Conservation (phyloP, 2,888 invertebrate species). For the Pycnomerus fuliginosus region DNA sequence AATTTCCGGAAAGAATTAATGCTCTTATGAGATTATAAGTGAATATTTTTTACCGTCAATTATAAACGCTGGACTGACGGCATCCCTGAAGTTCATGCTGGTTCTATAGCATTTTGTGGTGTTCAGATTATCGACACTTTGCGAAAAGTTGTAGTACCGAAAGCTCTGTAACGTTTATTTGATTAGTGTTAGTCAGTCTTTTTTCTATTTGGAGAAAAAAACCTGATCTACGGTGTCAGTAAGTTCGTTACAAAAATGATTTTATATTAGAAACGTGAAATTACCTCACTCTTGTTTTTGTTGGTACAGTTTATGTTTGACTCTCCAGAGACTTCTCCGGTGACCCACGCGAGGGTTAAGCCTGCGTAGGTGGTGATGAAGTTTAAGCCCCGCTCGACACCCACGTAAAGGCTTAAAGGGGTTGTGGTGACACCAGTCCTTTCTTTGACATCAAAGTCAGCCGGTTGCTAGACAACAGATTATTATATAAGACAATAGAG, state of each 20-base stretch:
- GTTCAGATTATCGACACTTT: constrained; percentile 55
- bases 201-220: constrained; percentile 1
- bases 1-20: too few species aligned
- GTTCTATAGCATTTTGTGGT: constrained; percentile 69
- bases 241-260: neutral
- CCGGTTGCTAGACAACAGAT: too few species aligned
- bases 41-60: constrained; percentile 60
- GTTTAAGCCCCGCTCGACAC: constrained; percentile 58
- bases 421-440: too few species aligned
- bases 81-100: constrained; percentile 71
- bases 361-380: constrained; percentile 60
- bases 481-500: too few species aligned
- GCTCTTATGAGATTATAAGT: too few species aligned
- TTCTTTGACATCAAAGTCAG: too few species aligned
- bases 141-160: constrained; percentile 62
- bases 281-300: constrained; percentile 48
- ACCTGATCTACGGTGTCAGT: neutral
- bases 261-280: constrained; percentile 11
- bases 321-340: constrained; percentile 53
- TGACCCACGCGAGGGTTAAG: constrained; percentile 63
- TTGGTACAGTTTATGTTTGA: constrained; percentile 53
- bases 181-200: too few species aligned
- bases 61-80: constrained; percentile 81
- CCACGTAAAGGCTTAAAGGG: constrained; percentile 62
- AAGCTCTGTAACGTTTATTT: constrained; percentile 46